Conservation (phyloP, 1,140 invertebrate species). For the Pachypeltis micranthus region DNA sequence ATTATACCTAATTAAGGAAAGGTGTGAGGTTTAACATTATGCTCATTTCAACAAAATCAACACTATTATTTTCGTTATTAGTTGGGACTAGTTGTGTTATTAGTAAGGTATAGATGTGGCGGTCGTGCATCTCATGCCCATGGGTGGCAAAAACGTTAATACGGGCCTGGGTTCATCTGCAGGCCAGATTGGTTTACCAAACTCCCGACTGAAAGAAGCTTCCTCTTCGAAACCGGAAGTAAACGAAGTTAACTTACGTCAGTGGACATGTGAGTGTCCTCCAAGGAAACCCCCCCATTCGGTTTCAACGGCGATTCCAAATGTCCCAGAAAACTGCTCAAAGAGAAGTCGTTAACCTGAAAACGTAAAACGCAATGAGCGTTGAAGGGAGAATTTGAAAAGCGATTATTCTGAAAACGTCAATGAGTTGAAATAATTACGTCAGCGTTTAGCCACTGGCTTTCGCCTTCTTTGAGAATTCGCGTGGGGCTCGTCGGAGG, state of each 20-base stretch:
- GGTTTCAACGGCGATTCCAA: slow-evolving; percentile 49
- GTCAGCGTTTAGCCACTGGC: slow-evolving; percentile 63
- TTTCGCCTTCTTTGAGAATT: slow-evolving; percentile 56
- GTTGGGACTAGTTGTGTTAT: too few relatives aligned
- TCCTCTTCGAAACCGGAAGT: too few relatives aligned
- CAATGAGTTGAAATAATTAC: slow-evolving; percentile 23
- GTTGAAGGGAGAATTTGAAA: neutral
- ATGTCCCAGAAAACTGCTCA: slow-evolving; percentile 67
- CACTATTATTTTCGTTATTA: too few relatives aligned
- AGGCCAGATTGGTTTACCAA: too few relatives aligned
- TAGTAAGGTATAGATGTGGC: too few relatives aligned
- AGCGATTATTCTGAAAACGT: neutral
- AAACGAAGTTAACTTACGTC: slow-evolving; percentile 40
- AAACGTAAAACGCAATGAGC: slow-evolving; percentile 15
- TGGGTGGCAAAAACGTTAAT: too few relatives aligned
- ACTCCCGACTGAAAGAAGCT: too few relatives aligned
- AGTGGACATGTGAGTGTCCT: slow-evolving; percentile 35
- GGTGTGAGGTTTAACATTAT: too few relatives aligned
- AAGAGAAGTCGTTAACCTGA: slow-evolving; percentile 61
- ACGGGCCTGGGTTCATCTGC: too few relatives aligned
- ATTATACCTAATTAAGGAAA: too few relatives aligned
- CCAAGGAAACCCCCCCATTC: slow-evolving; percentile 29
- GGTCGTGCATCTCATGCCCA: too few relatives aligned
- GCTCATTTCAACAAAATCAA: too few relatives aligned
- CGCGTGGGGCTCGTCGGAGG: slow-evolving; percentile 54